These are phyloP conservation scores for Panurus biarmicus DNA, from an alignment of 2,113 vertebrate genomes.

Conservation along the genomic window DNA sequence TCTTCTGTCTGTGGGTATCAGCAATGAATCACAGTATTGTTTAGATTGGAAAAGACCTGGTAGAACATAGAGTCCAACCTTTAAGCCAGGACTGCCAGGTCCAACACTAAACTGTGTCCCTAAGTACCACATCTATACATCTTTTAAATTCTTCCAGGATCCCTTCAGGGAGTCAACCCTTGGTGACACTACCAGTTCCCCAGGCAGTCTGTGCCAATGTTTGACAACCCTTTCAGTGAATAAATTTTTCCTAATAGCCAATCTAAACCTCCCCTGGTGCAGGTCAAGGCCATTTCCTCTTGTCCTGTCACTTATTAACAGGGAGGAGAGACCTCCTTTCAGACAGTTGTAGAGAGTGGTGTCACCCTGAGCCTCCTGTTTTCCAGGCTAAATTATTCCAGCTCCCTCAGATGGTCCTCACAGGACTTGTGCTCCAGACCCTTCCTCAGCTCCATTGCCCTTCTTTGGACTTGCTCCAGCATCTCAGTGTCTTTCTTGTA, in stretches of 20 bases:
- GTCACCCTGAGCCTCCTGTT: not conserved
- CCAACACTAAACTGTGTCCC: not conserved
- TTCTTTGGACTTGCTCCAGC: not conserved
- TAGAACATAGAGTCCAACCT: fast-evolving
- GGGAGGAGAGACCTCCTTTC: not conserved
- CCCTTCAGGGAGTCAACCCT: not conserved
- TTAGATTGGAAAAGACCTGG: not conserved
- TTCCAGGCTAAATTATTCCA: not conserved
- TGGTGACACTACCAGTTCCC: not conserved
- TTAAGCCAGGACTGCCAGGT: not conserved
- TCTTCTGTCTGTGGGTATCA: not conserved
- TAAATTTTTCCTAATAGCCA: not conserved
- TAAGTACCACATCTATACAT: not conserved
- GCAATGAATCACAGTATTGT: not conserved
- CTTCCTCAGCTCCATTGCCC: not conserved
- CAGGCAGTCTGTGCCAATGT: not conserved
- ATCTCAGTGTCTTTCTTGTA: not conserved
- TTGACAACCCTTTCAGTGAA: not conserved
- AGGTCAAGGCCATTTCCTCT: not conserved
- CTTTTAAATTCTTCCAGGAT: not conserved
- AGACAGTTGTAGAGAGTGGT: not conserved
- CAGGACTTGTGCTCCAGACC: not conserved
- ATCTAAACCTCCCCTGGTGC: not conserved
- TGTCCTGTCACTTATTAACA: not conserved
- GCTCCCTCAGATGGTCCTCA: not conserved